Evolutionary conservation across 2,888 invertebrate species (phyloP).

Genomic region (Drosophila recens): DNA sequence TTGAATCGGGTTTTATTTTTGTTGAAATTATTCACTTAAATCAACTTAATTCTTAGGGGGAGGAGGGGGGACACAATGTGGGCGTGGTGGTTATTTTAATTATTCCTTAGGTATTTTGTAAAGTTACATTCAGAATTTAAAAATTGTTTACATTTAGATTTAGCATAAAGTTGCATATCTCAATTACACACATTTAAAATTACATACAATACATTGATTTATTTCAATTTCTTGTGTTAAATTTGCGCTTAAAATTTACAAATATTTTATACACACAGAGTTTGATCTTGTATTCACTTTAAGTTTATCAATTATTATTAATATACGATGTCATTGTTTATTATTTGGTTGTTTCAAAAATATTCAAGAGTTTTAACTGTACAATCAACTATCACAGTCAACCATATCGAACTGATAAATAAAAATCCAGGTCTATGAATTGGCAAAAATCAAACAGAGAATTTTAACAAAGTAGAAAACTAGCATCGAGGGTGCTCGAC

Average conservation of each 20-base stretch:
- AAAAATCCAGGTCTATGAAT: conserved; percentile 24
- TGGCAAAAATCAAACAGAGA: neutral
- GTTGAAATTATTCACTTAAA: conserved; percentile 68
- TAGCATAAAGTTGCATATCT: conserved; percentile 62
- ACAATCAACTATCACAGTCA: conserved; percentile 85
- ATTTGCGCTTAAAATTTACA: conserved; percentile 63
- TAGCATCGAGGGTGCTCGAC: conserved; percentile 6
- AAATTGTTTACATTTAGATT: conserved; percentile 78
- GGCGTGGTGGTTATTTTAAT: conserved; percentile 56
- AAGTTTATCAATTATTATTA: conserved; percentile 25
- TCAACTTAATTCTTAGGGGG: conserved; percentile 72
- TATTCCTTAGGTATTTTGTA: conserved; percentile 45
- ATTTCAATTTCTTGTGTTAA: conserved; percentile 22
- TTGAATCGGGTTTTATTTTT: conserved; percentile 66
- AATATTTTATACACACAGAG: conserved; percentile 60
- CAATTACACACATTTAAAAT: conserved; percentile 72
- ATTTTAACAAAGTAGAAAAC: conserved; percentile 24
- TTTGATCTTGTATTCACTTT: conserved; percentile 25
- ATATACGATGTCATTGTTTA: conserved; percentile 25
- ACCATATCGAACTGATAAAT: conserved; percentile 77
- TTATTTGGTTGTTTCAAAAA: conserved; percentile 60
- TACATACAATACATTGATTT: conserved; percentile 72
- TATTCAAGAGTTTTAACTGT: conserved; percentile 81
- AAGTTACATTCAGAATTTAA: conserved; percentile 77
- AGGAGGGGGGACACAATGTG: conserved; percentile 62